A percentile compares a stretch with the other conserved stretches of the same genome.
phyloP scores from a whole-genome alignment of 2,113 vertebrate genomes.

The Orthonyx spaldingii region DNA sequence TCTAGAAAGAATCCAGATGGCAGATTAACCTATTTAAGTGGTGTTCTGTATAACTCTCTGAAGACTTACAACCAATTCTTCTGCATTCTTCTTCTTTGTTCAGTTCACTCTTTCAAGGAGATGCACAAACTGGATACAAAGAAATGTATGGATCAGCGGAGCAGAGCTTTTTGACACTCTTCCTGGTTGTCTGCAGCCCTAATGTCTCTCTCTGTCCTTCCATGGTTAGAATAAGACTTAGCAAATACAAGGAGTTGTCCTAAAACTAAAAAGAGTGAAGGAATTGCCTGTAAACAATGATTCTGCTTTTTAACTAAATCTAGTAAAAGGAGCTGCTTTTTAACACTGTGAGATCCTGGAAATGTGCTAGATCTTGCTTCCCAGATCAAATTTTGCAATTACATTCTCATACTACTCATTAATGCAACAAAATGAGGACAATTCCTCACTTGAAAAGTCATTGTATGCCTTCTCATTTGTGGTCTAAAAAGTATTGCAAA shows the following conservation, averaged over 20 bases:
- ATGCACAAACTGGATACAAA: background rate
- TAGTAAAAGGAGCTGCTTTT: background rate
- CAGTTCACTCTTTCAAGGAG: background rate
- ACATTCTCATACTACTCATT: background rate
- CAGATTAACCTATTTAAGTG: background rate
- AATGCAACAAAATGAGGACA: background rate
- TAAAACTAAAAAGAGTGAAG: background rate
- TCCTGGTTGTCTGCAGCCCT: background rate
- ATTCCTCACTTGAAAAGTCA: background rate
- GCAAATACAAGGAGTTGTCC: background rate
- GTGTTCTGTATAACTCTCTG: background rate
- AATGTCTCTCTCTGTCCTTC: background rate
- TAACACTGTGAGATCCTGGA: background rate
- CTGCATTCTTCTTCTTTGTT: background rate
- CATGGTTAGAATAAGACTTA: background rate
- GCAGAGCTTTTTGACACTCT: fast-evolving
- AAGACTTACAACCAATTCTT: background rate
- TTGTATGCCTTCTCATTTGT: background rate
- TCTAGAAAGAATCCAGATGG: background rate
- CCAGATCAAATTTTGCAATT: background rate
- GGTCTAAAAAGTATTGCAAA: background rate
- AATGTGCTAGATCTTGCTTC: background rate
- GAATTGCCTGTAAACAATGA: background rate
- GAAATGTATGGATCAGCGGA: background rate
- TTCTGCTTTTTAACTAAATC: background rate